These are phyloP conservation scores for Bolinopsis microptera DNA, from an alignment of 37 sponge, comb jelly and placozoan genomes.

Conservation along the genomic window DNA sequence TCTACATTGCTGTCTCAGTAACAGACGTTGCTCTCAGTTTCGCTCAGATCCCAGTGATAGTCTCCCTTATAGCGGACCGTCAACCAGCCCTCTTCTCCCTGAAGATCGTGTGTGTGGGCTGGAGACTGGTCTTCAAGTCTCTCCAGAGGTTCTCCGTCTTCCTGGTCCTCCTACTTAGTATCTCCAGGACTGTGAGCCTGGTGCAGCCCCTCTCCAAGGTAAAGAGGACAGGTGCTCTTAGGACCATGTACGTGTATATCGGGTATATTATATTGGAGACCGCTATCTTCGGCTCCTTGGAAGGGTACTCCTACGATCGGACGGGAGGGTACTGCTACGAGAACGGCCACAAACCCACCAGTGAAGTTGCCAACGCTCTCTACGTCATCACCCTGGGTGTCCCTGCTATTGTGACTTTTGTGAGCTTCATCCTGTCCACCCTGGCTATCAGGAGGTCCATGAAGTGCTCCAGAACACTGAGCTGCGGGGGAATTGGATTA, in stretches of 20 bases:
- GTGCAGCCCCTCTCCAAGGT: constrained; percentile 12
- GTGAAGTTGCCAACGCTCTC: background rate
- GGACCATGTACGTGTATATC: constrained; percentile 14
- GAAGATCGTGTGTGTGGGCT: background rate
- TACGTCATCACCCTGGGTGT: constrained; percentile 28
- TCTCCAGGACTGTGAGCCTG: constrained; percentile 31
- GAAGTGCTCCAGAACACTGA: background rate
- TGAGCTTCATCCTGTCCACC: constrained; percentile 23
- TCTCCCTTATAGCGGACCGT: constrained; percentile 14
- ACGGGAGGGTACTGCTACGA: constrained; percentile 60
- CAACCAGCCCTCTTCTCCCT: background rate
- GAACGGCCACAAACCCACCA: constrained; percentile 39
- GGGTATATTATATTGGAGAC: background rate
- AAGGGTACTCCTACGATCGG: constrained; percentile 12
- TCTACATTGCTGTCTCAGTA: constrained; percentile 38
- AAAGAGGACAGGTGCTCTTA: background rate
- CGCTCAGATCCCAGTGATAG: constrained; percentile 39
- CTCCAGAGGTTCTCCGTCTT: constrained; percentile 49
- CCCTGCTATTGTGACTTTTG: background rate
- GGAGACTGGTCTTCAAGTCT: constrained; percentile 58
- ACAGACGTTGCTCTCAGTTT: background rate
- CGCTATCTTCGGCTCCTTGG: background rate
- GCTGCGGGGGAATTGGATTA: background rate
- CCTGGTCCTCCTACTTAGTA: constrained; percentile 47
- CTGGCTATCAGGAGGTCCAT: background rate